A percentile compares a stretch with the other conserved stretches of the same genome.
These are phyloP conservation scores for Carterocephalus palaemon DNA, from an alignment of 2,888 invertebrate species.

Conservation along the genomic window DNA sequence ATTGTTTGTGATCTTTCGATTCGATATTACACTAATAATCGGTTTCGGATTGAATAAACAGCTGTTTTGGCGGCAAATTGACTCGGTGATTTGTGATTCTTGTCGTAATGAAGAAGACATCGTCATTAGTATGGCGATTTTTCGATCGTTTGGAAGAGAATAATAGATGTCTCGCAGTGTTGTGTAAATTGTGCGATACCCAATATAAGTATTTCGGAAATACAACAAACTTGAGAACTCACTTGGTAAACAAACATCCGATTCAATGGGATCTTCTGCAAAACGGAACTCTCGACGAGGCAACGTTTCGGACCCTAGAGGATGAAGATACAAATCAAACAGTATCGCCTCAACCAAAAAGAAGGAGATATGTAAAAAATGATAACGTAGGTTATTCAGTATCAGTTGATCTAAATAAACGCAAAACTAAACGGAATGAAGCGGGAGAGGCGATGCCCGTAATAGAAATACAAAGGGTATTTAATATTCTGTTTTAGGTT, in stretches of 20 bases:
- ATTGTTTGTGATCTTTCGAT: conserved; percentile 49
- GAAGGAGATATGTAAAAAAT: conserved; percentile 50
- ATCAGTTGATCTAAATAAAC: conserved; percentile 52
- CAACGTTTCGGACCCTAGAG: conserved; percentile 40
- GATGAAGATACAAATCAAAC: conserved; percentile 48
- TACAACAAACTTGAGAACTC: conserved; percentile 66
- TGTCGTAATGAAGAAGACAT: conserved; percentile 63
- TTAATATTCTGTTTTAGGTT: no score
- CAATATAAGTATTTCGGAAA: conserved; percentile 73
- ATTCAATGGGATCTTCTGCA: conserved; percentile 69
- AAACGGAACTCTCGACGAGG: conserved; percentile 56
- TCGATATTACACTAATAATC: conserved; percentile 57
- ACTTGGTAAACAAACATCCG: conserved; percentile 67
- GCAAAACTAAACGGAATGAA: conserved; percentile 34
- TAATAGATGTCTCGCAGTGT: conserved; percentile 58
- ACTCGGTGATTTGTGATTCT: conserved; percentile 35
- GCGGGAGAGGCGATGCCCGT: conserved; percentile 49
- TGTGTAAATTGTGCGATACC: conserved; percentile 71
- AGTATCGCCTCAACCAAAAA: conserved; percentile 39
- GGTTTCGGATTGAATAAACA: conserved; percentile 46
- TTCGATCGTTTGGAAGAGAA: conserved; percentile 63
- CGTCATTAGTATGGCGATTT: conserved; percentile 69
- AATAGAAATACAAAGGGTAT: conserved; percentile 68
- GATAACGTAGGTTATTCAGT: conserved; percentile 68
- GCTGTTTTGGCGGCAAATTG: conserved; percentile 56